These are phyloP conservation scores for Drosophila repletoides DNA, from an alignment of 1,140 invertebrate species.

Conservation along the genomic window DNA sequence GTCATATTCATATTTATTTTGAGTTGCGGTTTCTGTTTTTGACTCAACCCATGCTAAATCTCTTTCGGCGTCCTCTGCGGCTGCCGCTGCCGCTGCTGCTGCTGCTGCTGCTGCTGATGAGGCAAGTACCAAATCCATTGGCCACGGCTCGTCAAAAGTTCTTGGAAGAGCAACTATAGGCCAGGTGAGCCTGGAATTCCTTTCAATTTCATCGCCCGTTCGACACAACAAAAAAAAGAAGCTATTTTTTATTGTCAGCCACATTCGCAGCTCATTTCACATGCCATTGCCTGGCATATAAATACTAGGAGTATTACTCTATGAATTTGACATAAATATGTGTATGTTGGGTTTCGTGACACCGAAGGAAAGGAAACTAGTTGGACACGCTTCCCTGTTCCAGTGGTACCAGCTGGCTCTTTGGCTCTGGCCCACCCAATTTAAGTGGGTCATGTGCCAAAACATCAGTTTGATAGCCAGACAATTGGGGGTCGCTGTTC, in stretches of 20 bases:
- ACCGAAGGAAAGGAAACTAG: slow-evolving; percentile 4
- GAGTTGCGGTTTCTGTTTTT: slow-evolving; percentile 11
- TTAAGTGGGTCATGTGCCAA: slow-evolving; percentile 58
- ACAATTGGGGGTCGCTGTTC: not conserved
- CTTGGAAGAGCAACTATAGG: slow-evolving; percentile 5
- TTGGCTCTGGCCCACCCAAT: not conserved
- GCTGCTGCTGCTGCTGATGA: too few relatives aligned
- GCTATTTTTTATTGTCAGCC: slow-evolving; percentile 27
- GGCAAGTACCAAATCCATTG: slow-evolving; percentile 41
- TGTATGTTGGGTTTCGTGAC: not conserved
- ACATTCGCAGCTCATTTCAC: slow-evolving; percentile 31
- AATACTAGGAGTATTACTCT: not conserved
- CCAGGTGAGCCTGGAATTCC: not conserved
- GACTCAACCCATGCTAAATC: not conserved
- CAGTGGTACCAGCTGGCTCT: slow-evolving; percentile 20
- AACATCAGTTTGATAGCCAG: slow-evolving; percentile 24
- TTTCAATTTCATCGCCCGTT: not conserved
- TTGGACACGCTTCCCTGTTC: slow-evolving; percentile 1
- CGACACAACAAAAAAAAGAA: slow-evolving; percentile 13
- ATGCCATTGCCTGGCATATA: slow-evolving; percentile 16
- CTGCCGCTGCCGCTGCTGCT: too few relatives aligned
- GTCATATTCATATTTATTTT: slow-evolving; percentile 59
- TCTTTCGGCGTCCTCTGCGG: not conserved
- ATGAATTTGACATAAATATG: not conserved
- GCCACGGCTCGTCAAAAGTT: slow-evolving; percentile 38